Percentiles rank a stretch among this genome's conserved stretches.
Conservation (phyloP, 2,113 vertebrate genomes). For the Tetraodon nigroviridis region DNA sequence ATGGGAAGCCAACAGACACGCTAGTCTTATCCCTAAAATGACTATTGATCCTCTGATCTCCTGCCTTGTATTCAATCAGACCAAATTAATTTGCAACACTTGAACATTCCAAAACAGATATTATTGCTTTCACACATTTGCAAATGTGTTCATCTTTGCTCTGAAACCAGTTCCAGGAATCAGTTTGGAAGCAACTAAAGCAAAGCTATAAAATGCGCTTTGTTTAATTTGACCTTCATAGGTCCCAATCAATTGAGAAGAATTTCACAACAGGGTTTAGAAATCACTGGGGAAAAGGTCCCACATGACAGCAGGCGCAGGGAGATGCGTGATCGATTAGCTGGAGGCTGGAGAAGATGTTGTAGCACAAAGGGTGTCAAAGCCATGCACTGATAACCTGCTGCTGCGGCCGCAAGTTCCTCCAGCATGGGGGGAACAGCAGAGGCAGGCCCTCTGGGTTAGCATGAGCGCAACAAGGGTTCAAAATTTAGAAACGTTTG, state of each 20-base stretch:
- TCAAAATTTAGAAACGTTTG: no score
- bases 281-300: conserved; percentile 23
- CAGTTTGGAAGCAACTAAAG: not conserved
- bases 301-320: conserved; percentile 17
- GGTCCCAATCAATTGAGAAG: conserved; percentile 1
- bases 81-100: conserved; percentile 17
- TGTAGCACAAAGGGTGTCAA: conserved; percentile 52
- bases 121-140: not conserved
- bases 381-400: conserved; percentile 35
- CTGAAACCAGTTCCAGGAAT: not conserved
- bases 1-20: conserved; percentile 4
- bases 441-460: no score
- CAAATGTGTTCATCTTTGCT: no score
- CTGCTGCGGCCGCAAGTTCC: not conserved
- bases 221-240: conserved; percentile 16
- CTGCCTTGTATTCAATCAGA: conserved; percentile 16
- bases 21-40: conserved; percentile 17
- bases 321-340: conserved; percentile 64
- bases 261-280: conserved; percentile 38
- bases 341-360: conserved; percentile 22
- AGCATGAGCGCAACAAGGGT: no score
- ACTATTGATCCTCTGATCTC: conserved; percentile 10
- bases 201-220: not conserved
- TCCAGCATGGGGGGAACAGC: no score
- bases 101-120: conserved; percentile 8